Percentiles rank a stretch among this genome's conserved stretches.
These are phyloP conservation scores for Bovichtus variegatus DNA, from an alignment of 2,797 vertebrate genomes.

Conservation along the genomic window DNA sequence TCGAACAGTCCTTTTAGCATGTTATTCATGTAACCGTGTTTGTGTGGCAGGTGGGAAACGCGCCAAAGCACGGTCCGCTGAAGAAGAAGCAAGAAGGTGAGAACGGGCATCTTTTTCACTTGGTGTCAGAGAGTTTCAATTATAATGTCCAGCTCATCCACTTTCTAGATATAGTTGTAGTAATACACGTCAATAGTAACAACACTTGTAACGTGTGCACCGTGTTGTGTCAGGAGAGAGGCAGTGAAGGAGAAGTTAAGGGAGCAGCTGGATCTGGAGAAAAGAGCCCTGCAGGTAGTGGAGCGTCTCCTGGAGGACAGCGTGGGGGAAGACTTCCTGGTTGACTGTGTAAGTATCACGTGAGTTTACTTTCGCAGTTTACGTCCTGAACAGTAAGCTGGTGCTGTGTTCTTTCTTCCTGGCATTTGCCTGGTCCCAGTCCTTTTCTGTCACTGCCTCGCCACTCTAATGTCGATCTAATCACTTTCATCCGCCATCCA, in stretches of 20 bases:
- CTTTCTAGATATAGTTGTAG: too few species aligned
- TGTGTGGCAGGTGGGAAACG: slow-evolving; percentile 72
- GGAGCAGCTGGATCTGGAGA: slow-evolving; percentile 90
- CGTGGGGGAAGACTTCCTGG: slow-evolving; percentile 91
- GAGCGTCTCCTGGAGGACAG: slow-evolving; percentile 92
- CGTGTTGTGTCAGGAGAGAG: slow-evolving; percentile 84
- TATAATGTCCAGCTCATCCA: too few species aligned
- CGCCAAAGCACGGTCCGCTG: slow-evolving; percentile 52
- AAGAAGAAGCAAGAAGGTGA: slow-evolving; percentile 82
- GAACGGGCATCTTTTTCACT: background rate
- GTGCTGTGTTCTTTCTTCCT: background rate
- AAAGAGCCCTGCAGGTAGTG: slow-evolving; percentile 88
- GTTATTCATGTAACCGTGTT: slow-evolving; percentile 4
- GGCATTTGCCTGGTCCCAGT: background rate
- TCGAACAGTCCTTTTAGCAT: background rate
- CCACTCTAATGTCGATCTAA: background rate
- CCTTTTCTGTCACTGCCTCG: background rate
- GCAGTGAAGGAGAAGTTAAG: slow-evolving; percentile 85
- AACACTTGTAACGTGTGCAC: background rate
- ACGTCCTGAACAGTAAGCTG: background rate
- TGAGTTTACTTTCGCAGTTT: background rate
- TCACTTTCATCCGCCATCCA: background rate
- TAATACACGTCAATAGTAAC: background rate
- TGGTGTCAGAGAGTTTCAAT: too few species aligned
- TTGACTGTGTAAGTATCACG: slow-evolving; percentile 86